A percentile compares a stretch with the other conserved stretches of the same genome.
Evolutionary conservation across 2,888 invertebrate genomes (phyloP).

Genomic region (Dusona sp.): DNA sequence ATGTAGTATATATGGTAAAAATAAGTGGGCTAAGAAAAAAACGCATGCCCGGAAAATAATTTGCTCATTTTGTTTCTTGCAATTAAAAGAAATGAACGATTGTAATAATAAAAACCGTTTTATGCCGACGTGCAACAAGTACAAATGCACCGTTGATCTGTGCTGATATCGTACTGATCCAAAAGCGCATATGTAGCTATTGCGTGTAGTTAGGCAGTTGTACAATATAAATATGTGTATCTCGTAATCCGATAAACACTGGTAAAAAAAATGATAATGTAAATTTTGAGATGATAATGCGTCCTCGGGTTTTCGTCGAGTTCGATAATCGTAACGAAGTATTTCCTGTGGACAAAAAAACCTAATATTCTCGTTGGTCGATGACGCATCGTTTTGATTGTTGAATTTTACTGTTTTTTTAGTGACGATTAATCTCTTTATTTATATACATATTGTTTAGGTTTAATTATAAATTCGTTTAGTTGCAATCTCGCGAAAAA

Average conservation of each 20-base stretch:
- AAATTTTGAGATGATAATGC: background rate
- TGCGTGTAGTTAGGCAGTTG: conserved; percentile 51
- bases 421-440: conserved; percentile 16
- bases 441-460: conserved; percentile 13
- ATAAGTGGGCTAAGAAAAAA: conserved; percentile 37
- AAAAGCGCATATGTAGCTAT: conserved; percentile 26
- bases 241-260: conserved; percentile 2
- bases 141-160: conserved; percentile 45
- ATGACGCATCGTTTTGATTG: conserved; percentile 2
- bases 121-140: conserved; percentile 43
- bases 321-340: background rate
- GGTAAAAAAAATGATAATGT: background rate
- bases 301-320: background rate
- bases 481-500: background rate
- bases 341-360: background rate
- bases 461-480: background rate
- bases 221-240: conserved; percentile 12
- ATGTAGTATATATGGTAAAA: background rate
- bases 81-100: background rate
- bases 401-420: conserved; percentile 4
- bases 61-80: conserved; percentile 48
- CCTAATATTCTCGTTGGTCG: background rate
- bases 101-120: conserved; percentile 4
- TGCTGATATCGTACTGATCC: conserved; percentile 29
- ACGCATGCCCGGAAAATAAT: conserved; percentile 32